Percentiles rank a stretch among this genome's conserved stretches.
These are phyloP conservation scores for Trichonephila clavata DNA, from an alignment of 1,140 invertebrate genomes.

Conservation along the genomic window DNA sequence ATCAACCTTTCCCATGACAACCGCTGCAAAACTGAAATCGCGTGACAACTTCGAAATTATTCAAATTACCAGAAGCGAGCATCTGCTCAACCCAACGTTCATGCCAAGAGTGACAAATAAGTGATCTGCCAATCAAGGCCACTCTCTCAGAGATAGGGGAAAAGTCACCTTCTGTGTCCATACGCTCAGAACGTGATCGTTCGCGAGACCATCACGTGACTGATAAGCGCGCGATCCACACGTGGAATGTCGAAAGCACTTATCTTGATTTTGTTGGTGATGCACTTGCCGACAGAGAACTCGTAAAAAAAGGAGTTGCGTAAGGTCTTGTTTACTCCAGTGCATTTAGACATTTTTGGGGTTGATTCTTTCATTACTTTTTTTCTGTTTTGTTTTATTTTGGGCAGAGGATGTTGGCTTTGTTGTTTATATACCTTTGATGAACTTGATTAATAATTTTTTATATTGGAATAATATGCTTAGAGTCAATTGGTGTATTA, in stretches of 20 bases:
- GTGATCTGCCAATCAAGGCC: not conserved
- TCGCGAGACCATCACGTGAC: constrained; percentile 6
- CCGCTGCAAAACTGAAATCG: not conserved
- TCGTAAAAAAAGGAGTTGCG: not conserved
- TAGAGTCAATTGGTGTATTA: no score
- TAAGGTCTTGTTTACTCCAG: not conserved
- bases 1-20: not conserved
- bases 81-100: not conserved
- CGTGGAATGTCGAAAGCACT: not conserved
- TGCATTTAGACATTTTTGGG: not conserved
- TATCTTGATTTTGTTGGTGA: not conserved
- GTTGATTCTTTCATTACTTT: not conserved
- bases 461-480: no score
- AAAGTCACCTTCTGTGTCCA: not conserved
- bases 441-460: no score
- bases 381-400: not conserved
- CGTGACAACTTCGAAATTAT: not conserved
- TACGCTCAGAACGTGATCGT: not conserved
- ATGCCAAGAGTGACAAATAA: not conserved
- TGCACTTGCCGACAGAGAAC: not conserved
- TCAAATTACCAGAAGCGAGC: not conserved
- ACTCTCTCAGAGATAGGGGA: not conserved
- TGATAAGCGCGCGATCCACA: not conserved
- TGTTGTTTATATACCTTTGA: no score
- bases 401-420: no score